These are phyloP conservation scores for Metellina segmentata DNA, from an alignment of 2,888 invertebrate genomes.

Conservation along the genomic window DNA sequence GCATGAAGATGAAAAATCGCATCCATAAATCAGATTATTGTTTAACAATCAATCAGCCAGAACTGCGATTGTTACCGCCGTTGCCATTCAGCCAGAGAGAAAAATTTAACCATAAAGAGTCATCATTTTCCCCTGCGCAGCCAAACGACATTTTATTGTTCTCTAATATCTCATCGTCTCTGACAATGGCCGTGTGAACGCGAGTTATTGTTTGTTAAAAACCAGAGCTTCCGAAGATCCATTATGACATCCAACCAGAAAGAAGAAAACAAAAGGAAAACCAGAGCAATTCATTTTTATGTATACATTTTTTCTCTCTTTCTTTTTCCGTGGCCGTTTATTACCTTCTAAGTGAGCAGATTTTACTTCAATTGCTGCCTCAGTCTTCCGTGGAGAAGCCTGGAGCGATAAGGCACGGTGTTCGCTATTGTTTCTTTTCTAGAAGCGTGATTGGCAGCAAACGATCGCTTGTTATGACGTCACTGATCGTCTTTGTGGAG, in stretches of 20 bases:
- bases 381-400: slow-evolving; percentile 56
- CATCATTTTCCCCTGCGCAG: slow-evolving; percentile 34
- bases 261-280: slow-evolving; percentile 27
- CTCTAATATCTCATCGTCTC: slow-evolving; percentile 59
- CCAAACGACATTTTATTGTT: slow-evolving; percentile 74
- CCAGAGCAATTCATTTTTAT: slow-evolving; percentile 48
- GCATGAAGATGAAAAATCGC: slow-evolving; percentile 39
- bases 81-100: slow-evolving; percentile 50
- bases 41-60: slow-evolving; percentile 61
- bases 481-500: not conserved
- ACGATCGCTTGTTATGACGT: slow-evolving; percentile 45
- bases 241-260: slow-evolving; percentile 25
- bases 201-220: slow-evolving; percentile 71
- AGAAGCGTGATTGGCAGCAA: slow-evolving; percentile 45
- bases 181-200: slow-evolving; percentile 49
- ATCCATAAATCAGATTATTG: slow-evolving; percentile 60
- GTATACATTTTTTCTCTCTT: slow-evolving; percentile 1
- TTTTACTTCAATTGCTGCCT: slow-evolving; percentile 62
- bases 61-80: slow-evolving; percentile 25
- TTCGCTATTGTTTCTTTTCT: slow-evolving; percentile 56
- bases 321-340: slow-evolving; percentile 48
- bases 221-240: slow-evolving; percentile 54
- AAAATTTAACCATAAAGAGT: slow-evolving; percentile 58
- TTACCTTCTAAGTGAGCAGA: slow-evolving; percentile 69
- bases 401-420: slow-evolving; percentile 47